These are phyloP conservation scores for Ophion slaviceki DNA, from an alignment of 2,888 invertebrate species.

Conservation along the genomic window DNA sequence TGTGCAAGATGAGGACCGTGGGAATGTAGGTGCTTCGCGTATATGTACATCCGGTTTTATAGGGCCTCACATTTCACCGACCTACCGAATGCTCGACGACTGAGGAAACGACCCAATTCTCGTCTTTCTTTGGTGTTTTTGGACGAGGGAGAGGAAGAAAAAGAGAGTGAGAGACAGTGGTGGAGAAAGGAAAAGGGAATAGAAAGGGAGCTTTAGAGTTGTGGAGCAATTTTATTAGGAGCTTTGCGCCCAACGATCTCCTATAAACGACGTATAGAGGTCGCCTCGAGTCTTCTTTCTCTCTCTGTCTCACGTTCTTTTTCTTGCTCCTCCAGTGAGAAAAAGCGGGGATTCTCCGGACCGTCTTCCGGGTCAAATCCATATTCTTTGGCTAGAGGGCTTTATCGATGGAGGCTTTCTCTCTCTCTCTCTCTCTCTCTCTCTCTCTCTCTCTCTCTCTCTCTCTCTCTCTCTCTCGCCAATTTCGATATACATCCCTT, in stretches of 20 bases:
- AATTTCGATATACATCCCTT: conserved; percentile 45
- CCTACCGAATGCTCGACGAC: background rate
- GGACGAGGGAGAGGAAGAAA: background rate
- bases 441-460: background rate
- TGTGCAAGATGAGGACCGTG: background rate
- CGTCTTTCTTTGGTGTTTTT: conserved; percentile 16
- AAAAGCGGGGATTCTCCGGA: background rate
- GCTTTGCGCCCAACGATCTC: conserved; percentile 53
- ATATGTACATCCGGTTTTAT: conserved; percentile 16
- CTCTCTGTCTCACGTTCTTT: background rate
- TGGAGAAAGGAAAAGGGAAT: background rate
- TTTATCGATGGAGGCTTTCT: conserved; percentile 32
- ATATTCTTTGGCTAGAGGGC: conserved; percentile 35
- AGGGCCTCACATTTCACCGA: conserved; percentile 15
- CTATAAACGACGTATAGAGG: conserved; percentile 51
- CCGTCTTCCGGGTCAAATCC: conserved; percentile 43
- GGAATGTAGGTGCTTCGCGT: conserved; percentile 15
- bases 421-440: background rate
- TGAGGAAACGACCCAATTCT: conserved; percentile 50
- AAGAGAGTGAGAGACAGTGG: conserved; percentile 6
- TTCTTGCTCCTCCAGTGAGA: background rate
- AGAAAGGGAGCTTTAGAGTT: conserved; percentile 37
- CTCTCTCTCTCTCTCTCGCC: conserved; percentile 8
- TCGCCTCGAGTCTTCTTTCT: background rate
- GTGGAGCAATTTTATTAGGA: conserved; percentile 61